Percentiles rank a stretch among this genome's conserved stretches.
These are phyloP conservation scores for Homarus gammarus DNA, from an alignment of 2,888 invertebrate species.

Conservation along the genomic window DNA sequence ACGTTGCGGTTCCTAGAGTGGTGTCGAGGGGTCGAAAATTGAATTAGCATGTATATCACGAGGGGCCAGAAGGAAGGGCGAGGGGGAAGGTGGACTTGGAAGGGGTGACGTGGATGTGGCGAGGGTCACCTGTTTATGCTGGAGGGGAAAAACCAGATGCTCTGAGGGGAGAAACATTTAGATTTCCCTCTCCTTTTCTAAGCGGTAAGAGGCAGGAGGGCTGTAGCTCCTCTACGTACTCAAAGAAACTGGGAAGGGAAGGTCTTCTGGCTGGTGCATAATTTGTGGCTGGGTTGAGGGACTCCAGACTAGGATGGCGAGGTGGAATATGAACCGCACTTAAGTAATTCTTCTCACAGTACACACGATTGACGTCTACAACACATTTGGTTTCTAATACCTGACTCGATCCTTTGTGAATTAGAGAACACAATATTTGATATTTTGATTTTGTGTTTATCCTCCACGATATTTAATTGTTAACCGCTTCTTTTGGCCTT, in stretches of 20 bases:
- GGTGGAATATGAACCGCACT: no score
- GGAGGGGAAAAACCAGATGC: background rate
- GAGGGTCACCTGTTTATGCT: conserved; percentile 6
- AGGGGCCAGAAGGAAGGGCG: background rate
- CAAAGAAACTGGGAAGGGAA: background rate
- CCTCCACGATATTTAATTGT: no score
- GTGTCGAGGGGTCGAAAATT: conserved; percentile 10
- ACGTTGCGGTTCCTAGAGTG: background rate
- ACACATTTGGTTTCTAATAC: no score
- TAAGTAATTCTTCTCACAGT: no score
- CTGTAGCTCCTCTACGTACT: background rate
- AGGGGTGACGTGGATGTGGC: background rate
- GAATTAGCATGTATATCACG: conserved; percentile 14
- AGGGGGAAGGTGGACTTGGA: background rate
- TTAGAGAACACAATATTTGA: no score
- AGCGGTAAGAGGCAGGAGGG: background rate
- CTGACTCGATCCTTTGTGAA: no score
- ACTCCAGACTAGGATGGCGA: background rate
- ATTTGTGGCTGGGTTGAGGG: background rate
- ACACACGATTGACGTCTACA: no score
- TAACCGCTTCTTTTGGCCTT: no score
- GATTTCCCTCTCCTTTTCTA: background rate
- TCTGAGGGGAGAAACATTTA: conserved; percentile 5
- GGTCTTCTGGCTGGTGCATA: background rate
- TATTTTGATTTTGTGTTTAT: no score